Evolutionary conservation across 2,888 invertebrate genomes (phyloP).

Genomic region (Nasonia oneida): DNA sequence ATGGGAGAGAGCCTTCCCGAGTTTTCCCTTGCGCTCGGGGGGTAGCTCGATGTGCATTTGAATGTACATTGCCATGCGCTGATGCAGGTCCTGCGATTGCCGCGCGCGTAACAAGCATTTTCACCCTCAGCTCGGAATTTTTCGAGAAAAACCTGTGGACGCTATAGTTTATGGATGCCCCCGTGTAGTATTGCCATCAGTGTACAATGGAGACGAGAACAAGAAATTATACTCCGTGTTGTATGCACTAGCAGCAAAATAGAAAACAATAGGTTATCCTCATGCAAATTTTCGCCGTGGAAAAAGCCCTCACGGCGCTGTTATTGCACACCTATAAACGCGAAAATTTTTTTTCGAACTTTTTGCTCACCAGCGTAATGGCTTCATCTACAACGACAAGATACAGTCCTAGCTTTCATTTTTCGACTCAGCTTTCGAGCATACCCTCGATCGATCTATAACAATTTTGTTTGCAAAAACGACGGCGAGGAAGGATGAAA

Average conservation of each 20-base stretch:
- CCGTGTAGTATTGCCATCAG: not conserved
- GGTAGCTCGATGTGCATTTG: not conserved
- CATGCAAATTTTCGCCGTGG: not conserved
- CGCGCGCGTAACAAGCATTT: not conserved
- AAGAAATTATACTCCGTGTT: not conserved
- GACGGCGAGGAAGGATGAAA: too few species aligned
- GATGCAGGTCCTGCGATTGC: not conserved
- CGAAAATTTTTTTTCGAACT: not conserved
- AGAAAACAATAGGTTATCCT: slow-evolving; percentile 5
- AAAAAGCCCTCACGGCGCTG: not conserved
- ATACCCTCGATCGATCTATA: too few species aligned
- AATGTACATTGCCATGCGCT: not conserved
- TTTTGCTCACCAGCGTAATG: not conserved
- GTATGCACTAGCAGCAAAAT: not conserved
- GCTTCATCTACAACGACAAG: not conserved
- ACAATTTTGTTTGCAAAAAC: too few species aligned
- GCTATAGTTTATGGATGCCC: not conserved
- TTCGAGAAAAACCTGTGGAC: not conserved
- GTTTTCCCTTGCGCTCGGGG: not conserved
- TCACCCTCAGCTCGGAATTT: not conserved
- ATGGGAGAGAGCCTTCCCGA: slow-evolving; percentile 17
- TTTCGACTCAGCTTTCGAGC: too few species aligned
- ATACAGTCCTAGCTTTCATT: too few species aligned
- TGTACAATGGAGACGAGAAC: not conserved
- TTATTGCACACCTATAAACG: not conserved